Percentiles rank a stretch among this genome's conserved stretches.
Conservation (phyloP, 2,113 vertebrate genomes). For the Microcebus murinus region DNA sequence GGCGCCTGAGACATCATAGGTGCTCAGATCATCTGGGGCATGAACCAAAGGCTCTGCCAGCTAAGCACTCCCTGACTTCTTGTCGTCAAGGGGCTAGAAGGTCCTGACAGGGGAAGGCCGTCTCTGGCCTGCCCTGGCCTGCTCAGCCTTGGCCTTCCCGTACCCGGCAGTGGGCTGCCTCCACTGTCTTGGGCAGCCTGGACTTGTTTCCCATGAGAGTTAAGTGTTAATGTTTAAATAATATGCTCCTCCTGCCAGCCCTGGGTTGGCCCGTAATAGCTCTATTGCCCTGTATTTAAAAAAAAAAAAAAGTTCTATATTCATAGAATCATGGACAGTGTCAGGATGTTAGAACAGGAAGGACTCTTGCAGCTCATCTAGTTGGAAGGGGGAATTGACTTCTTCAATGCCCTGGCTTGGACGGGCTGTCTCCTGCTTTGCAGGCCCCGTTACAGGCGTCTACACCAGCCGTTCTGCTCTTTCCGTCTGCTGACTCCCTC, state of each 20-base stretch:
- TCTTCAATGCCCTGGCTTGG: neutral
- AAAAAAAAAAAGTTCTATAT: neutral
- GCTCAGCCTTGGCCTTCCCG: neutral
- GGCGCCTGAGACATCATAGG: neutral
- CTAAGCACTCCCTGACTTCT: neutral
- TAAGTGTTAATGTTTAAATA: neutral
- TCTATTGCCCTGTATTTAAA: neutral
- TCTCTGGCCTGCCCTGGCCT: no score
- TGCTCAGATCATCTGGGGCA: neutral
- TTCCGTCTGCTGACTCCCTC: neutral
- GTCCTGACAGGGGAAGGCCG: neutral
- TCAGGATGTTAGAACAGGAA: neutral
- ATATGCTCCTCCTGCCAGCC: neutral
- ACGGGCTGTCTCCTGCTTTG: neutral
- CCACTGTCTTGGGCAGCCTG: neutral
- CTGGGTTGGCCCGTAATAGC: neutral
- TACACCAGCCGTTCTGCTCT: neutral
- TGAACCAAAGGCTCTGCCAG: neutral
- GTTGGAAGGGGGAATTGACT: neutral
- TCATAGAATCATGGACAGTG: neutral
- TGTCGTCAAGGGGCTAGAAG: neutral
- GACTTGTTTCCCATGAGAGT: neutral
- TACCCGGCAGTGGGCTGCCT: neutral
- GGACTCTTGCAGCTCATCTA: neutral
- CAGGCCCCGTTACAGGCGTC: neutral